A percentile compares a stretch with the other conserved stretches of the same genome.
phyloP scores from a whole-genome alignment of 1,140 invertebrate species.

The Neodiprion fabricii region DNA sequence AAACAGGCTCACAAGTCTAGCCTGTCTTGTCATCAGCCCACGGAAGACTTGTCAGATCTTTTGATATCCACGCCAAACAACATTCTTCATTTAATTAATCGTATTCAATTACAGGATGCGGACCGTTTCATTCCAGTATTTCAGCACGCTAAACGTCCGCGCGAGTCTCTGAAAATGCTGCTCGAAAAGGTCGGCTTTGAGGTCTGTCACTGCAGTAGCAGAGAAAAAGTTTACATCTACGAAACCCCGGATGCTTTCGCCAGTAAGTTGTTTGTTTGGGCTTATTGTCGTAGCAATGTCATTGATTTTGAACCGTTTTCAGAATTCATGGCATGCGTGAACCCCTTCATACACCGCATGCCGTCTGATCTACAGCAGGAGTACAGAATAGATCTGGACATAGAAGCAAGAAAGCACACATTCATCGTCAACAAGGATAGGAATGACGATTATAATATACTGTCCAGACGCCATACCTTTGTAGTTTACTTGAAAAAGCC shows the following conservation, averaged over 20 bases:
- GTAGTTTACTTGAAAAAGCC: conserved; percentile 54
- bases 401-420: conserved; percentile 47
- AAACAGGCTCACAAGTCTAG: too few relatives aligned
- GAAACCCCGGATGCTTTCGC: conserved; percentile 62
- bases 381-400: conserved; percentile 61
- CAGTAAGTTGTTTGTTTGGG: neutral
- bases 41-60: too few relatives aligned
- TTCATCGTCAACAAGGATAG: conserved; percentile 43
- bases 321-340: conserved; percentile 77
- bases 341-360: conserved; percentile 75
- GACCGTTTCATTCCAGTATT: conserved; percentile 71
- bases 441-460: conserved; percentile 41
- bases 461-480: conserved; percentile 51
- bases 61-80: too few relatives aligned
- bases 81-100: too few relatives aligned
- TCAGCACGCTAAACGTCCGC: conserved; percentile 57
- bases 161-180: conserved; percentile 63
- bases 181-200: conserved; percentile 72
- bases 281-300: too few relatives aligned
- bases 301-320: conserved; percentile 31
- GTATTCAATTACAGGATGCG: neutral
- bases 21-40: too few relatives aligned
- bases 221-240: conserved; percentile 70
- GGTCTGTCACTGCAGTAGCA: conserved; percentile 68
- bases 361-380: conserved; percentile 68